Evolutionary conservation across 2,113 vertebrate species (phyloP).

Genomic region (Lepisosteus oculatus): DNA sequence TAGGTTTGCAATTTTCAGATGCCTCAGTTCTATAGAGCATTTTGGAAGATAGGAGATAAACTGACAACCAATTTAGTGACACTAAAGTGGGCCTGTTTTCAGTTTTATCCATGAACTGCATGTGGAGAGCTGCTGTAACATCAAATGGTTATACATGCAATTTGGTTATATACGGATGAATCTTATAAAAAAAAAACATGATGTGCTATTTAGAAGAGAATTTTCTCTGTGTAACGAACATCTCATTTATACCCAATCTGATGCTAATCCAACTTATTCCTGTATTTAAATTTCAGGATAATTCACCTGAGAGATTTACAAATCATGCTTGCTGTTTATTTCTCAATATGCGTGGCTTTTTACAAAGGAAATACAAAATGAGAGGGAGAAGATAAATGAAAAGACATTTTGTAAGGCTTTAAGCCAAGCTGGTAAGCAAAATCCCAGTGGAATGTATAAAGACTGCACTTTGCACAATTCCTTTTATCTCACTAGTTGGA

Average conservation of each 20-base stretch:
- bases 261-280: constrained; percentile 40
- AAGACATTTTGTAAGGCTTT: constrained; percentile 32
- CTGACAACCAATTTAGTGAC: not conserved
- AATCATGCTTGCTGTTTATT: constrained; percentile 36
- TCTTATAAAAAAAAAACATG: constrained; percentile 36
- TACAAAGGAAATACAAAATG: constrained; percentile 34
- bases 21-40: not conserved
- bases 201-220: constrained; percentile 40
- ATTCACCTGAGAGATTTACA: constrained; percentile 37
- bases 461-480: constrained; percentile 29
- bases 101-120: not conserved
- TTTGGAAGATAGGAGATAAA: not conserved
- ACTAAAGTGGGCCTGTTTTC: not conserved
- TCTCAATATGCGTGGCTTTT: constrained; percentile 17
- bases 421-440: constrained; percentile 19
- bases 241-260: constrained; percentile 39
- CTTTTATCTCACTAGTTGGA: constrained; percentile 39
- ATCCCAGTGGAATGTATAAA: constrained; percentile 33
- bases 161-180: constrained; percentile 18
- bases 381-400: constrained; percentile 35
- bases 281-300: constrained; percentile 33
- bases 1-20: not conserved
- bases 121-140: not conserved
- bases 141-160: not conserved
- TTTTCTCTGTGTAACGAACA: constrained; percentile 45